A percentile compares a stretch with the other conserved stretches of the same genome.
Evolutionary conservation across 2,888 invertebrate species (phyloP).

Genomic region (Lymantria dispar): DNA sequence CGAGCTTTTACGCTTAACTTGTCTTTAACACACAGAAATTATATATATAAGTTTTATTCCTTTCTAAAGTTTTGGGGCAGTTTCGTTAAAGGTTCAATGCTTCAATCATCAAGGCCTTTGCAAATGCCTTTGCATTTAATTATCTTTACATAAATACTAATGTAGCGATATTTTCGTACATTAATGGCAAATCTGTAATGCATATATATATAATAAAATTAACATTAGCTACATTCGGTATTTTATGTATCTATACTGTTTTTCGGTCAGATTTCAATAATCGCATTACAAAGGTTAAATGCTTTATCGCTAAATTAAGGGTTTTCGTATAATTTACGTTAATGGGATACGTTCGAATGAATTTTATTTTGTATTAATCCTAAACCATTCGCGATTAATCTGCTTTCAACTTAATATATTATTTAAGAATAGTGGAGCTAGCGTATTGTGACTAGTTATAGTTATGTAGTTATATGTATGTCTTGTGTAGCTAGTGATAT

Average conservation of each 20-base stretch:
- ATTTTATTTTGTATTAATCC: not conserved
- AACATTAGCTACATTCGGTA: not conserved
- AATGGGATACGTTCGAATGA: not conserved
- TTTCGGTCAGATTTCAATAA: conserved; percentile 18
- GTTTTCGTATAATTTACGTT: not conserved
- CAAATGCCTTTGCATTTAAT: too few species aligned
- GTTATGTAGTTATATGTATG: too few species aligned
- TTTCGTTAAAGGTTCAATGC: too few species aligned
- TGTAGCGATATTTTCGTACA: too few species aligned
- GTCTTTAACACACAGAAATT: conserved; percentile 50
- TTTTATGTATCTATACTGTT: not conserved
- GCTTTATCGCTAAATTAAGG: not conserved
- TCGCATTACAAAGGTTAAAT: conserved; percentile 9
- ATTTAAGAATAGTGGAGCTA: too few species aligned
- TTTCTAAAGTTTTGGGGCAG: too few species aligned
- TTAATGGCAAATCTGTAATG: too few species aligned
- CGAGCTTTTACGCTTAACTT: conserved; percentile 55
- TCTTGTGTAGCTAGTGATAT: too few species aligned
- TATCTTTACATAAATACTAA: too few species aligned
- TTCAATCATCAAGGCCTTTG: too few species aligned
- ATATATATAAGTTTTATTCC: not conserved
- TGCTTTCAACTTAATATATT: too few species aligned
- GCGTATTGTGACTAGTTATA: too few species aligned
- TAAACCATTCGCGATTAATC: not conserved
- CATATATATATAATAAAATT: not conserved